Evolutionary conservation across 2,113 vertebrate genomes (phyloP).

Genomic region (Camelus bactrianus): DNA sequence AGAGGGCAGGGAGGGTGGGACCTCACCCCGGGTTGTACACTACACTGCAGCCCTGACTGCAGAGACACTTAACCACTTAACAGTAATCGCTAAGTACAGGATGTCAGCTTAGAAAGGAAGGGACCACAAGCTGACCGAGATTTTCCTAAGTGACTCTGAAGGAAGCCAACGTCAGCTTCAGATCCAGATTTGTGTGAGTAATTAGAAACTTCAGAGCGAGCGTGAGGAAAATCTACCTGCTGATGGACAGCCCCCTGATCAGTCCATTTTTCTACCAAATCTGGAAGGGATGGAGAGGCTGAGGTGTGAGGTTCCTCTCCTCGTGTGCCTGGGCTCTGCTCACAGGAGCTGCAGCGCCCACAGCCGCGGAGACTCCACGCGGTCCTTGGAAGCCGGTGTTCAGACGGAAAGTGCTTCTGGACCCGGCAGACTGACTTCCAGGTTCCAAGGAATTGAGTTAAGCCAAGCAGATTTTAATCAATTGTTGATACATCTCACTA

Average conservation of each 20-base stretch:
- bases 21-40: not conserved
- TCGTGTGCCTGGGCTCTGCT: not conserved
- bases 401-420: not conserved
- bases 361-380: accelerated
- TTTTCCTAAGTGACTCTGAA: conserved; percentile 35
- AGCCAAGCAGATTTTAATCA: not conserved
- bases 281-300: not conserved
- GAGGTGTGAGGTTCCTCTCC: too few species aligned
- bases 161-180: conserved; percentile 43
- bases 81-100: conserved; percentile 55
- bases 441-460: not conserved
- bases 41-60: accelerated
- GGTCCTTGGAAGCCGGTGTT: not conserved
- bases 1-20: not conserved
- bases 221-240: not conserved
- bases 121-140: conserved; percentile 30
- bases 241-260: not conserved
- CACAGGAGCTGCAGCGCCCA: not conserved
- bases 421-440: not conserved
- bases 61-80: not conserved
- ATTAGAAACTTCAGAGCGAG: conserved; percentile 9
- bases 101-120: conserved; percentile 42
- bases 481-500: not conserved
- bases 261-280: not conserved
- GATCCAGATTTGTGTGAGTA: not conserved